These are phyloP conservation scores for Acleris sparsana DNA, from an alignment of 2,888 invertebrate species.

Conservation along the genomic window DNA sequence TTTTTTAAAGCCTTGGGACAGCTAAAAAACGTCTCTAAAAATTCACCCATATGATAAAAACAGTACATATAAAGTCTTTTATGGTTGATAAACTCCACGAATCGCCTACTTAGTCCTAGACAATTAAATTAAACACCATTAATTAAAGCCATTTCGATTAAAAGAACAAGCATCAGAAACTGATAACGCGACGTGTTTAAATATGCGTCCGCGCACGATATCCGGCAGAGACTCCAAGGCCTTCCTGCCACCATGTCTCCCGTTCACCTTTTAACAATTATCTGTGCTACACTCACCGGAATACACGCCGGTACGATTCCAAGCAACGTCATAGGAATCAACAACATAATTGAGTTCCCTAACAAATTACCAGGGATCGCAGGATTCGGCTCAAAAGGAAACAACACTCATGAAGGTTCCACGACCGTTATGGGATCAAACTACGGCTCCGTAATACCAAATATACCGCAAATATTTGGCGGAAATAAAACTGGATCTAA, in stretches of 20 bases:
- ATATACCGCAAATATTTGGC: constrained; percentile 9
- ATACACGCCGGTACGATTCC: neutral
- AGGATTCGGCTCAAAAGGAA: constrained; percentile 14
- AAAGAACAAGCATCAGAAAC: neutral
- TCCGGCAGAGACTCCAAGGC: constrained; percentile 22
- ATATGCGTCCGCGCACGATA: constrained; percentile 9
- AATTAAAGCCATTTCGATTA: neutral
- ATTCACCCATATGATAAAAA: no score
- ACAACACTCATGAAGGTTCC: constrained; percentile 6
- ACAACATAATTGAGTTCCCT: constrained; percentile 15
- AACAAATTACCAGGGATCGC: constrained; percentile 14
- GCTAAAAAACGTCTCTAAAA: no score
- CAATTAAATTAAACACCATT: constrained; percentile 9
- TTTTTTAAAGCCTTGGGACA: no score
- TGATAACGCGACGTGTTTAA: constrained; percentile 28
- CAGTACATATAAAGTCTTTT: no score
- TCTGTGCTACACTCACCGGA: constrained; percentile 3
- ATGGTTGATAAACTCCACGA: no score
- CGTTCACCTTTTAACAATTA: neutral
- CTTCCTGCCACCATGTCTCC: constrained; percentile 13
- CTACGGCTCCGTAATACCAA: constrained; percentile 7
- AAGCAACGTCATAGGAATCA: constrained; percentile 9
- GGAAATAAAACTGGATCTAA: constrained; percentile 9
- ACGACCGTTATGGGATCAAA: constrained; percentile 19
- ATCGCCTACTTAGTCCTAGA: neutral